Evolutionary conservation across 2,888 invertebrate genomes (phyloP), one percentile per base, ranked within the genome.

Genomic region (Cheilosia pagana): DNA sequence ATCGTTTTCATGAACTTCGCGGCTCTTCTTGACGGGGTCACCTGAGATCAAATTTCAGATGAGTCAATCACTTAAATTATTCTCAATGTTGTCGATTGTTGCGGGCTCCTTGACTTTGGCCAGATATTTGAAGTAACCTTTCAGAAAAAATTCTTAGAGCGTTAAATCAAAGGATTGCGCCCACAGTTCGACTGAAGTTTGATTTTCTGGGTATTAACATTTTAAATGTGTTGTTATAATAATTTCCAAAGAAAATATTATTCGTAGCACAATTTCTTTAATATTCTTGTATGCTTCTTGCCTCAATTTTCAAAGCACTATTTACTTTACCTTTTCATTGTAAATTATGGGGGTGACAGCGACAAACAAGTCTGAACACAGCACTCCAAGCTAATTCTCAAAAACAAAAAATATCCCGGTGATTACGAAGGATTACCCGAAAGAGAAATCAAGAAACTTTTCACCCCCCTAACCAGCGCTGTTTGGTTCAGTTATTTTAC

Each of bases 381-480:
- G n/a, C 52, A 52, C 14, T n/a, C 53, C 28, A 25, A 53, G 16
- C 16, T 25, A 16, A 28, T 16, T 28, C 8, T 8, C 1, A 16
- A n/a, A 28, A 16, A n/a, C n/a, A 25, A 28, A 28, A 52, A 52
- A 50, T 4, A 23, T 14, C 53, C n/a, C 8, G 28, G 53, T 28
- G 28, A 53, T 53, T 53, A 53, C 8, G 7, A n/a, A 8, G 28
- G 16, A 53, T 53, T 53, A 53, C 16, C 3, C 16, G 6, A 53
- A 28, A 28, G 28, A 53, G 53, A 28, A 53, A 28, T 53, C 53
- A 53, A 53, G 28, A 28, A 53, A 16, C 16, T 53, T 7, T 53
- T 53, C 7, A 53, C 28, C 28, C 52, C 52, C 21, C 50, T 1
- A 50, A 50, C 12, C 19, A 50, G 50, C 19, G 23, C 14, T 23